Percentiles rank a stretch among this genome's conserved stretches.
Conservation (phyloP, 2,888 invertebrate species). For the Tethea ocularis region DNA sequence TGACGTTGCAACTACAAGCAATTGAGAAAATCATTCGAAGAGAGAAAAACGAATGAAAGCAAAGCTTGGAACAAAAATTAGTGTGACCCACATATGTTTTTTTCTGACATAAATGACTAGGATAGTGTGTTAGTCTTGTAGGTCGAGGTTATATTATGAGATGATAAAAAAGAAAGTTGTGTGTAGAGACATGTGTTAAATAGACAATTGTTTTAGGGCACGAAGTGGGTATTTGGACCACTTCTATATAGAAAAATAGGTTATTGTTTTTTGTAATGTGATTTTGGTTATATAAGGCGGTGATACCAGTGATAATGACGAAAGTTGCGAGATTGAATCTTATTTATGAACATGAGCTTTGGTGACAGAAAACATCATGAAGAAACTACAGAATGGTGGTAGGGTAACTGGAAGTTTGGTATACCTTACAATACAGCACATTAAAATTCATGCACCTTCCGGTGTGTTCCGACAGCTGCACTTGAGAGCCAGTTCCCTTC, state of each 20-base stretch:
- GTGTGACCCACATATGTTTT: neutral
- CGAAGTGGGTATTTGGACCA: neutral
- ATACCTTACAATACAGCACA: no score
- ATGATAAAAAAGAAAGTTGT: neutral
- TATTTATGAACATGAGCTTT: no score
- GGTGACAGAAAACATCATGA: no score
- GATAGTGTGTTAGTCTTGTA: neutral
- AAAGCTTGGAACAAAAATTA: neutral
- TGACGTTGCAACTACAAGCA: no score
- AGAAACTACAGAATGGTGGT: no score
- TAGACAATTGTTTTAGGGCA: neutral
- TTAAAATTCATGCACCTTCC: no score
- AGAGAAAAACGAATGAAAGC: neutral
- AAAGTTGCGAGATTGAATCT: no score
- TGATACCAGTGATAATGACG: no score
- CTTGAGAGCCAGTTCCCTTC: no score
- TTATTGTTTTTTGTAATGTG: neutral
- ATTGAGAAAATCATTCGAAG: neutral
- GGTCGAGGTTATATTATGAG: neutral
- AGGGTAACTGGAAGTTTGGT: no score
- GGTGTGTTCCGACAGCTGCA: no score
- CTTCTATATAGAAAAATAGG: neutral
- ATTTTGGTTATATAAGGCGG: no score
- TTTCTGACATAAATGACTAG: neutral
- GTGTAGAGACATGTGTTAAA: neutral